Percentiles rank a stretch among this genome's conserved stretches.
Evolutionary conservation across 2,888 invertebrate genomes (phyloP).

Genomic region (Petrophora chlorosata): DNA sequence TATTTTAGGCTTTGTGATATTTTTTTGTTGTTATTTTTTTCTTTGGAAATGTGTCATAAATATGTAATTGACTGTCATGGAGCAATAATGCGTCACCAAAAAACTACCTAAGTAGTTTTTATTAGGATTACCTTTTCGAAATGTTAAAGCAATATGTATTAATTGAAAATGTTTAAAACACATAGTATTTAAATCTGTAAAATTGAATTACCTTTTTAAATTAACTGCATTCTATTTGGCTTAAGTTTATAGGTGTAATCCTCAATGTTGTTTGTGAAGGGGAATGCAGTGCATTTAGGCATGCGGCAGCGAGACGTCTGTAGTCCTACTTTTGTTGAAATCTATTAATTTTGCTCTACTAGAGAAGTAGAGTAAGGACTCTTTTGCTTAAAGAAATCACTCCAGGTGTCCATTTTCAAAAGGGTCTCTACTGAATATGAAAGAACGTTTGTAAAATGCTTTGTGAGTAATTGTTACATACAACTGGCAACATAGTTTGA

Average conservation of each 20-base stretch:
- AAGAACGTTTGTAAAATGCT: neutral
- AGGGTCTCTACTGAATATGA: neutral
- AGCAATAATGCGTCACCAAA: constrained; percentile 57
- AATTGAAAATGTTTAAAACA: constrained; percentile 8
- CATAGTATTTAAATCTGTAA: neutral
- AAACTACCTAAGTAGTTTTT: constrained; percentile 15
- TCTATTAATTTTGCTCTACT: neutral
- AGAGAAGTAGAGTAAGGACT: constrained; percentile 21
- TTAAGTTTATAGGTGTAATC: constrained; percentile 4
- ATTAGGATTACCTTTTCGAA: constrained; percentile 40
- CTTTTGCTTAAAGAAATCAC: constrained; percentile 1
- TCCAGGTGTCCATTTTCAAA: constrained; percentile 8
- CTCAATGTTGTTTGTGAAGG: constrained; percentile 12
- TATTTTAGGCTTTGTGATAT: constrained; percentile 57
- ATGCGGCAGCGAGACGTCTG: constrained; percentile 49
- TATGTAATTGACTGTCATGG: constrained; percentile 42
- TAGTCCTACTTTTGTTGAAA: constrained; percentile 25
- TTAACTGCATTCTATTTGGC: constrained; percentile 6
- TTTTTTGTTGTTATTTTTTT: constrained; percentile 43
- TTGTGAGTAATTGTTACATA: neutral
- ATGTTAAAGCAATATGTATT: constrained; percentile 45
- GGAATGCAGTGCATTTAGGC: constrained; percentile 47
- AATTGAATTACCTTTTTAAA: neutral
- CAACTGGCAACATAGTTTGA: constrained; percentile 3
- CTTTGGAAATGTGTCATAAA: constrained; percentile 40